phyloP scores from a whole-genome alignment of 1,140 invertebrate genomes.

The Drosophila tristis region DNA sequence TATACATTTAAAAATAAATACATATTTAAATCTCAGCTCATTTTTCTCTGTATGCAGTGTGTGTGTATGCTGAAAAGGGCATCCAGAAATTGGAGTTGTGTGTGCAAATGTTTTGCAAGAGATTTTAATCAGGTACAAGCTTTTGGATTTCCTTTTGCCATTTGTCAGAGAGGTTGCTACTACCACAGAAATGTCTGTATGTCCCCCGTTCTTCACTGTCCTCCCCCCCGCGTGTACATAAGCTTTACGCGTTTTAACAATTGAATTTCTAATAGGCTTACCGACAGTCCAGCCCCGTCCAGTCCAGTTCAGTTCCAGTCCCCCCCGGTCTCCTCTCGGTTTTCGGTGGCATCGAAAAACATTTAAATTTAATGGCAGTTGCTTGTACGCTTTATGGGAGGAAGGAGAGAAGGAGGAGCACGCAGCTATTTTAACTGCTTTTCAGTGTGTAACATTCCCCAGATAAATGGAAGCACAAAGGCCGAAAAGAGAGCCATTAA shows the following conservation, averaged over 20 bases:
- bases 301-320: neutral
- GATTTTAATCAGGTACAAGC: constrained; percentile 62
- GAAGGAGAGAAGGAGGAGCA: constrained; percentile 1
- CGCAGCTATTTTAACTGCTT: constrained; percentile 41
- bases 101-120: neutral
- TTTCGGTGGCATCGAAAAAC: constrained; percentile 67
- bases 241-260: constrained; percentile 49
- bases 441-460: constrained; percentile 20
- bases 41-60: no score
- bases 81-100: neutral
- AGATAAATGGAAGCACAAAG: constrained; percentile 46
- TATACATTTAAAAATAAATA: no score
- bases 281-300: neutral
- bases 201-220: constrained; percentile 1
- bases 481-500: constrained; percentile 38
- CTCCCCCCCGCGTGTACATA: neutral
- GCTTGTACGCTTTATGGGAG: constrained; percentile 67
- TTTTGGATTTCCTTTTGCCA: constrained; percentile 52
- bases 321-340: neutral
- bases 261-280: constrained; percentile 80
- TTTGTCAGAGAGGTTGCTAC: constrained; percentile 31
- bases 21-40: no score
- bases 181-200: neutral
- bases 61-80: neutral
- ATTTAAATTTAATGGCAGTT: constrained; percentile 79